A percentile compares a stretch with the other conserved stretches of the same genome.
Evolutionary conservation across 2,113 vertebrate species (phyloP).

Genomic region (Gasterosteus nipponicus): DNA sequence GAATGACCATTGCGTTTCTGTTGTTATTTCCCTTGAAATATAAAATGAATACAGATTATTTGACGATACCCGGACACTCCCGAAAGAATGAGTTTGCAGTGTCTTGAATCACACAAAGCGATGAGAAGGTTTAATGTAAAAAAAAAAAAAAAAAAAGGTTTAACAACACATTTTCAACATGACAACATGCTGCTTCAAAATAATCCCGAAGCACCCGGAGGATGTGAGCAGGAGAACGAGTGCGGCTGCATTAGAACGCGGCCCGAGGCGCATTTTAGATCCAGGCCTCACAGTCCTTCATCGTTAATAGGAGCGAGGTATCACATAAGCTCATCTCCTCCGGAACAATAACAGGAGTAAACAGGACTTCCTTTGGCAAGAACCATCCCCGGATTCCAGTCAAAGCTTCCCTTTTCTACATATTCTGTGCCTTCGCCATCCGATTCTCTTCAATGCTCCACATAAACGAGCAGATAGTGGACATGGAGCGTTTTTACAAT

Average conservation of each 20-base stretch:
- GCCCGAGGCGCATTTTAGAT: slow-evolving; percentile 60
- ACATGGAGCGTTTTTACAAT: slow-evolving; percentile 37
- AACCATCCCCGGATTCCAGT: slow-evolving; percentile 32
- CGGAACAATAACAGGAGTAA: slow-evolving; percentile 68
- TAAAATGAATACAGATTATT: neutral
- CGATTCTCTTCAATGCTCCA: slow-evolving; percentile 46
- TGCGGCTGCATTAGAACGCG: slow-evolving; percentile 47
- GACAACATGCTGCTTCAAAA: neutral
- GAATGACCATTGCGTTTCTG: neutral
- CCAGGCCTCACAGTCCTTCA: slow-evolving; percentile 53
- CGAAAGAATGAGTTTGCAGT: neutral
- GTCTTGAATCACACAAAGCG: neutral
- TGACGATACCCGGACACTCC: neutral
- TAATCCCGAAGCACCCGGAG: neutral
- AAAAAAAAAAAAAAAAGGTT: too few relatives aligned
- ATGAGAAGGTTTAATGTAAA: neutral
- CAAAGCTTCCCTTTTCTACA: slow-evolving; percentile 36
- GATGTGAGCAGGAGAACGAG: slow-evolving; percentile 29
- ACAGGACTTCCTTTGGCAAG: slow-evolving; percentile 64
- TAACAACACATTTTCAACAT: neutral
- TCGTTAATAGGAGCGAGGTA: slow-evolving; percentile 65
- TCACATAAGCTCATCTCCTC: slow-evolving; percentile 65
- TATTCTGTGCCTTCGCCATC: slow-evolving; percentile 54
- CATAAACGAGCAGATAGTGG: slow-evolving; percentile 57
- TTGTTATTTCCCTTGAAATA: neutral